Evolutionary conservation across 2,113 vertebrate genomes (phyloP), one percentile per base, ranked within the genome.

Genomic region (Lepisosteus oculatus): DNA sequence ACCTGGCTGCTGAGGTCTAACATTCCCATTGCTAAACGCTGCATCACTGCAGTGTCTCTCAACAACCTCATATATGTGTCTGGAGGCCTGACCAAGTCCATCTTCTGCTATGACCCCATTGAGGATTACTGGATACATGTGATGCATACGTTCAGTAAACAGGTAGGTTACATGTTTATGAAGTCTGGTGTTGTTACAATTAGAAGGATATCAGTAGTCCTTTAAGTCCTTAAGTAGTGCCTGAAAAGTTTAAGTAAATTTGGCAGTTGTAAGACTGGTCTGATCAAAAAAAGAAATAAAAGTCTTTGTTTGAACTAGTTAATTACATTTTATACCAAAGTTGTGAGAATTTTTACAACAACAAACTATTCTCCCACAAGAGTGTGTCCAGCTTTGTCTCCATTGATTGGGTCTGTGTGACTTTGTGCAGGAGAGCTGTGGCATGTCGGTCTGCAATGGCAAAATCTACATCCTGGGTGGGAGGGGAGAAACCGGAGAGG

Each of bases 121-220:
- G 95, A 97, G 81, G 97, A 99, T 87, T 97, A 96, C 89, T 99
- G 97, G 97, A 98, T 99, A 86, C 95, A 95, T 0, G 96, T 99
- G 55, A 95, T 95, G 57, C 94, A 97, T n/a, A 98, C 95, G 1
- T 97, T 97, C 80, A 96, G 88, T 88, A 95, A 96, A 85, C 95
- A 95, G 96, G 97, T 98, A 93, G 85, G 68, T 9, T 29, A 42
- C 57, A 59, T 7, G 29, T 29, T 29, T 29, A 29, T 29, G 44
- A 6, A 51, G 47, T 5, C 47, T 51, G 47, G 15, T 29, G 61
- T 14, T 6, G 3, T 6, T 7, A 61, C 3, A 8, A 29, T 65
- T 65, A 29, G 6, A 3, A 17, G 41, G 14, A 41, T 62, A 29
- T 29, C 29, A 29, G 29, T 29, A 29, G 29, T n/a, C n/a, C n/a